Base-by-base conservation (phyloP, 1,140 invertebrate species). In the Pseudomyrmex flavicornis region DNA sequence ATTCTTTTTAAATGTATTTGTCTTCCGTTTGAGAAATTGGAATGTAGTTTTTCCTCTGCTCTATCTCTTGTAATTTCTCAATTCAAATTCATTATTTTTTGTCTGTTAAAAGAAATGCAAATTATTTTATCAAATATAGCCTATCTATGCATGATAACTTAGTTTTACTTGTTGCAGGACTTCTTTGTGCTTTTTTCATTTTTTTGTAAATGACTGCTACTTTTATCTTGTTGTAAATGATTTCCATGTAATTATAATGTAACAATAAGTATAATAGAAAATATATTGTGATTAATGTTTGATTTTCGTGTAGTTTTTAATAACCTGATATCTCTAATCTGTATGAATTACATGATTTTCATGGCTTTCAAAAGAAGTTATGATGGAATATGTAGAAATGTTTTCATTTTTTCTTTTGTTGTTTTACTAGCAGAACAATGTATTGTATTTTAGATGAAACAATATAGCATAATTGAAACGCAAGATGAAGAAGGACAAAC, bases 1-100 rank as follows among this genome's bases (percentile, higher is more conserved):
- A 50, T 66, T 20, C 17, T 66, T 13, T 66, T 3, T 20, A 66
- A 66, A 66, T 66, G 63, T 10, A 22, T 65, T 65, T 66, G 46
- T 66, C 17, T 66, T 50, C 63, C 63, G 48, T 66, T 13, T 13
- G 63, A 10, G 46, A 17, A 66, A n/a, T 10, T 50, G 44, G n/a
- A 20, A 66, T 50, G 63, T 17, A 50, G 10, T 17, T 48, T 66
- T 66, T 50, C 63, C 63, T 66, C n/a, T 66, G 46, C 63, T 66
- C 7, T 46, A 66, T 66, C 17, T 66, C 0, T 66, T 66, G n/a
- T 50, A 66, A 66, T 48, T 65, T 4, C 5, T 35, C 5, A 48
- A 0, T n/a, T 65, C 4, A 65, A 46, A n/a, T 35, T 35, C 5
- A 65, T 65, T 0, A 10, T 17, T 65, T 4, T 48, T 65, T 63